Evolutionary conservation across 2,888 invertebrate genomes (phyloP).

Genomic region (Ectropis crepuscularia): DNA sequence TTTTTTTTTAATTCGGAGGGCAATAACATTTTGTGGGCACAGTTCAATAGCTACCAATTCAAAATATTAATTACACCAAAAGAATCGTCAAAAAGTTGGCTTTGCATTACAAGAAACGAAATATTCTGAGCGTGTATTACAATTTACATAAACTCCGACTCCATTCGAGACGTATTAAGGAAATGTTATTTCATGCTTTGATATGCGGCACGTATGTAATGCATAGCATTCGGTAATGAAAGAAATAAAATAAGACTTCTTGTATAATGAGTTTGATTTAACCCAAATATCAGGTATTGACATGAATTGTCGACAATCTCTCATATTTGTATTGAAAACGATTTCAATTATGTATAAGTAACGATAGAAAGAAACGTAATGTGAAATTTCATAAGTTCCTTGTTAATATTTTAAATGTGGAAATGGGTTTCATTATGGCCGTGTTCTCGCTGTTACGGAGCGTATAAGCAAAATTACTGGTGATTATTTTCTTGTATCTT

Average conservation of each 20-base stretch:
- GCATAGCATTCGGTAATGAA: constrained; percentile 48
- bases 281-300: constrained; percentile 6
- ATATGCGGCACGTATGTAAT: constrained; percentile 61
- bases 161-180: constrained; percentile 77
- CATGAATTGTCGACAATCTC: constrained; percentile 6
- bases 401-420: no score
- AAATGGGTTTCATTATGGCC: no score
- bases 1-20: no score
- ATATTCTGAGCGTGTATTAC: constrained; percentile 74
- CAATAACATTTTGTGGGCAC: no score
- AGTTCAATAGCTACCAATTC: no score
- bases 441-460: no score
- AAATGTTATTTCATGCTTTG: constrained; percentile 73
- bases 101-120: constrained; percentile 63
- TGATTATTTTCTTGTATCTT: no score
- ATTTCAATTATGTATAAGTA: constrained; percentile 4
- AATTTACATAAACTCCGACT: constrained; percentile 78
- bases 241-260: constrained; percentile 40
- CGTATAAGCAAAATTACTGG: no score
- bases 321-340: constrained; percentile 5
- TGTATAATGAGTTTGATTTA: constrained; percentile 24
- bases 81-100: constrained; percentile 66
- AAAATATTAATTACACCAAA: constrained; percentile 46
- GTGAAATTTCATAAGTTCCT: no score
- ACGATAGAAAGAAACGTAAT: not conserved